Base-by-base conservation (phyloP, 2,888 invertebrate species). In the Heliconius cydno region DNA sequence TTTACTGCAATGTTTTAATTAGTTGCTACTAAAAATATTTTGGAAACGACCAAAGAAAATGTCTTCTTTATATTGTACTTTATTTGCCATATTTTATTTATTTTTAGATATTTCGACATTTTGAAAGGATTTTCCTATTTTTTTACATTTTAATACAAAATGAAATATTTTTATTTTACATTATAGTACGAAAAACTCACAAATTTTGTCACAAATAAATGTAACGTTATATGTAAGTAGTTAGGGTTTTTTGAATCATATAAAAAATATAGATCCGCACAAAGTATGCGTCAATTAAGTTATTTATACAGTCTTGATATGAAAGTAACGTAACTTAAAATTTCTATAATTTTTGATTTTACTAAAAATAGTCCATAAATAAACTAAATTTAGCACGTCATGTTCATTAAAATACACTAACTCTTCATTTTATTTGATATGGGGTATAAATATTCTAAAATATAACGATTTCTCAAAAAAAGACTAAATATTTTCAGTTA, bases 241-340 rank as follows among this genome's bases (percentile, higher is more conserved):
- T 38, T 70, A 70, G 70, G 28, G 25, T 70, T 70, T 70, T 70
- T 70, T 70, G 38, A 41, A 41, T n/a, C 41, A 38, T 68, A 25
- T 68, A 70, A 70, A 41, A 41, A 70, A 46, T 70, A 41, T 25
- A 46, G 70, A 70, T 46, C 25, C 41, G 70, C 41, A 70, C 70
- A 70, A 70, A n/a, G 41, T 41, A 70, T 70, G 70, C 41, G 70
- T 70, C 70, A 70, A 70, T 70, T 70, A 70, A 25, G 41, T 46
- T 70, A 41, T 46, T 70, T 25, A 41, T 46, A 41, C 7, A 25
- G 9, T 15, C 70, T 25, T 46, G 7, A 15, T 15, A 41, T 28
- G 25, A 46, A 41, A 28, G n/a, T 41, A n/a, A 10, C 10, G 6
- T 30, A 38, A 38, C 22, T 22, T 5, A n/a, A 34, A 38, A 67